These are phyloP conservation scores for Steinernema carpocapsae DNA, from an alignment of 2,888 invertebrate species.

Conservation along the genomic window DNA sequence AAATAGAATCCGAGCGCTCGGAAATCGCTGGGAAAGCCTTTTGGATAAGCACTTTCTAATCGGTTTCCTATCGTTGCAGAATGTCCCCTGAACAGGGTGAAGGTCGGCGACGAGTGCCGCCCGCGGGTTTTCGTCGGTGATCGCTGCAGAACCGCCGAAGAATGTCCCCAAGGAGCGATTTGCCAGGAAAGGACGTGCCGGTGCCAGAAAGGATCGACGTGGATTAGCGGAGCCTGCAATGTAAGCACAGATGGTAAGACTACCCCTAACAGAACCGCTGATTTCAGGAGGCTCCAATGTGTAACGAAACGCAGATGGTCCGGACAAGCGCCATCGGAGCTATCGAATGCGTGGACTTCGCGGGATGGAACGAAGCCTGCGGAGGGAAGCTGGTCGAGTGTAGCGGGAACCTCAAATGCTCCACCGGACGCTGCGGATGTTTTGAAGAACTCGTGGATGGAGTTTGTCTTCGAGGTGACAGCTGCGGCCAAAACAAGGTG, in stretches of 20 bases:
- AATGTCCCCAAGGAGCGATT: neutral
- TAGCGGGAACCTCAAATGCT: neutral
- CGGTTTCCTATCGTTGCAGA: neutral
- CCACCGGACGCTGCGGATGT: neutral
- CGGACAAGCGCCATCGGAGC: neutral
- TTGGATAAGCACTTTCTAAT: too few relatives aligned
- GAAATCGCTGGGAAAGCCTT: neutral
- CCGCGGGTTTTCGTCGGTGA: neutral
- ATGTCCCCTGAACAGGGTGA: neutral
- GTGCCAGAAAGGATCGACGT: neutral
- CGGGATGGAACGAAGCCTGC: neutral
- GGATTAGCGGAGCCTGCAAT: neutral
- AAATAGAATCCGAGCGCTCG: neutral
- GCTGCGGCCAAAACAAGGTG: conserved; percentile 23
- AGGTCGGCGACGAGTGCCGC: neutral
- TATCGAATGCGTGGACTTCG: neutral
- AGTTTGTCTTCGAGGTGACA: neutral
- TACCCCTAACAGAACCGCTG: too few relatives aligned
- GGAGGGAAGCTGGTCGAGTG: neutral
- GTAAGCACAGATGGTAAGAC: neutral
- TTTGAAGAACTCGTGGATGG: neutral
- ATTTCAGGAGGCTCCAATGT: neutral
- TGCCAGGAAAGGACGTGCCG: neutral
- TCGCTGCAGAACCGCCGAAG: neutral
- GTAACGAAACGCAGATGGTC: neutral